Conservation (phyloP, 2,113 vertebrate genomes). For the Hemiscyllium ocellatum region DNA sequence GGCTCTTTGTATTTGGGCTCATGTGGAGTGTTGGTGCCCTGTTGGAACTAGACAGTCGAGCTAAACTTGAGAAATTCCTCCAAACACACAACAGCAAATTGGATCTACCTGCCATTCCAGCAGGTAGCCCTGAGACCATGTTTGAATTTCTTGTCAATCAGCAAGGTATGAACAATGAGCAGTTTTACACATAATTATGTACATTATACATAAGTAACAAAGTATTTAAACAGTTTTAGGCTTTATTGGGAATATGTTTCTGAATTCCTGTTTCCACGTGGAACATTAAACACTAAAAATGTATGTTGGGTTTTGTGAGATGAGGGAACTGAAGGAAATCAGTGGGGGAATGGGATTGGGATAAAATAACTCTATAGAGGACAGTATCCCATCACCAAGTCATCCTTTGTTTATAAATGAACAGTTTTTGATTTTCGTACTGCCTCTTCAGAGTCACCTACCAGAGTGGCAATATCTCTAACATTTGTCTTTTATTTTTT, state of each 20-base stretch:
- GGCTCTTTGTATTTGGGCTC: slow-evolving; percentile 59
- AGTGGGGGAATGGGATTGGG: too few species aligned
- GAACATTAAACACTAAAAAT: neutral
- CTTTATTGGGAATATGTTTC: neutral
- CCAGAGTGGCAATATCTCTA: too few species aligned
- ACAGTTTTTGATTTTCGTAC: too few species aligned
- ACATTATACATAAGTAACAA: neutral
- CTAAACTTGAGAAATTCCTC: slow-evolving; percentile 60
- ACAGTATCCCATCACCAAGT: too few species aligned
- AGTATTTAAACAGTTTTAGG: neutral
- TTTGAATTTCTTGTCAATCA: slow-evolving; percentile 61
- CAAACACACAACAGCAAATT: slow-evolving; percentile 51
- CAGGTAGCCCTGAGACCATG: slow-evolving; percentile 52
- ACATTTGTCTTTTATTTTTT: too few species aligned
- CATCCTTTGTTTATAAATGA: too few species aligned
- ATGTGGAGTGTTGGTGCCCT: slow-evolving; percentile 70
- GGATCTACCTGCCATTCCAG: slow-evolving; percentile 53
- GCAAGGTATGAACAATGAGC: slow-evolving; percentile 51
- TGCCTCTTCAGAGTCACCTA: too few species aligned
- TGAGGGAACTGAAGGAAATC: too few species aligned
- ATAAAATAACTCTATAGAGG: too few species aligned
- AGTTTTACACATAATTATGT: neutral
- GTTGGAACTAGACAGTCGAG: slow-evolving; percentile 58
- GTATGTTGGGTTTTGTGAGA: neutral
- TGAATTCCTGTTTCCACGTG: neutral